phyloP scores from a whole-genome alignment of 2,113 vertebrate genomes.

The Procavia capensis region DNA sequence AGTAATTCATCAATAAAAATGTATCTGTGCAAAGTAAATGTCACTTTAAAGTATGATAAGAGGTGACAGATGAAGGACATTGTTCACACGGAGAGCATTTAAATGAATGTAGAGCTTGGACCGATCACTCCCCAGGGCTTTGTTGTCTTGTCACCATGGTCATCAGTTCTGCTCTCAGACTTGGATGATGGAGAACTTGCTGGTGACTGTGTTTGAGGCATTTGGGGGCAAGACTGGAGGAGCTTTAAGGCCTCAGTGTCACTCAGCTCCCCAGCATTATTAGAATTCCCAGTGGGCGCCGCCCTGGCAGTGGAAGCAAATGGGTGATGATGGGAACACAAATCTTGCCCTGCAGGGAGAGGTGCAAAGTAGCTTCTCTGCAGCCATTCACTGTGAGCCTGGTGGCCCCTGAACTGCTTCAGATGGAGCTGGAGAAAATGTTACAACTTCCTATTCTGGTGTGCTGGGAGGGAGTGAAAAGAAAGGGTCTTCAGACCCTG shows the following conservation, averaged over 20 bases:
- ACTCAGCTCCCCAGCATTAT: conserved; percentile 58
- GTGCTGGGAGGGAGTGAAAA: not conserved
- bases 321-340: not conserved
- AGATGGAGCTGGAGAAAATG: not conserved
- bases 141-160: not conserved
- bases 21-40: conserved; percentile 65
- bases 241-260: conserved; percentile 69
- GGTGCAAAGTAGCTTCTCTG: not conserved
- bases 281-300: not conserved
- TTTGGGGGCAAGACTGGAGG: conserved; percentile 39
- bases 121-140: not conserved
- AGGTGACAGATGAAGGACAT: not conserved
- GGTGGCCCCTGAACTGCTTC: not conserved
- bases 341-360: not conserved
- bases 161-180: conserved; percentile 38
- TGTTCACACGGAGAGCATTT: not conserved
- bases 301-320: conserved; percentile 72
- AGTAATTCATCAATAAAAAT: conserved; percentile 55
- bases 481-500: not conserved
- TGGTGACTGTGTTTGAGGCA: conserved; percentile 68
- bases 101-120: not conserved
- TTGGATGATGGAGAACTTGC: conserved; percentile 65
- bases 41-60: conserved; percentile 26
- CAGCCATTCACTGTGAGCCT: not conserved
- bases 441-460: not conserved